Percentiles rank a stretch among this genome's conserved stretches.
Conservation (phyloP, 2,113 vertebrate species). For the Nycticorax nycticorax region DNA sequence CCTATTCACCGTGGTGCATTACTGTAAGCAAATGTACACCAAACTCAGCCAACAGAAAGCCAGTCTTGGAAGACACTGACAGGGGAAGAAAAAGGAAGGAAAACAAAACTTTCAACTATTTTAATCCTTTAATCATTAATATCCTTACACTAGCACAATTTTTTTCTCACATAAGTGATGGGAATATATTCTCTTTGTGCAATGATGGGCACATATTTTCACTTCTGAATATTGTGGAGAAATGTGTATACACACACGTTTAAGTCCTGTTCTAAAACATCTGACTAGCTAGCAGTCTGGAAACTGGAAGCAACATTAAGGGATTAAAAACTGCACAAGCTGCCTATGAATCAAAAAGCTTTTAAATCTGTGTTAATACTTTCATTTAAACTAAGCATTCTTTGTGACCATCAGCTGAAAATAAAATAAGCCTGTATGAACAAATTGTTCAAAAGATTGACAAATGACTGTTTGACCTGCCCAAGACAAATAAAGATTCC, state of each 20-base stretch:
- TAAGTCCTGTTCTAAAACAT: neutral
- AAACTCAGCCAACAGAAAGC: conserved; percentile 1
- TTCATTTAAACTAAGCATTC: neutral
- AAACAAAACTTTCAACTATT: neutral
- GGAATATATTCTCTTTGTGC: neutral
- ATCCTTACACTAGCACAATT: neutral
- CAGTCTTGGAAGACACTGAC: neutral
- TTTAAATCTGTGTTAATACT: neutral
- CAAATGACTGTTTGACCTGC: neutral
- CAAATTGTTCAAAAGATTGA: neutral
- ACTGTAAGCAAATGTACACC: neutral
- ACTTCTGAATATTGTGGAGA: neutral
- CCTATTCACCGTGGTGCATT: neutral
- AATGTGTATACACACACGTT: neutral
- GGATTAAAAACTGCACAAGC: neutral
- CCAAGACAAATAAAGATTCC: neutral
- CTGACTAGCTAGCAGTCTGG: neutral
- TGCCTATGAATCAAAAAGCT: neutral
- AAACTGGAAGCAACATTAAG: neutral
- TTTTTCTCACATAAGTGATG: neutral
- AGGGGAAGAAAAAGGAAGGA: accelerated
- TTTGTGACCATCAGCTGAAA: neutral
- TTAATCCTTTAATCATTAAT: neutral
- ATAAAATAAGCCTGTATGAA: neutral
- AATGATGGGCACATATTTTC: neutral